phyloP scores from a whole-genome alignment of 2,113 vertebrate genomes.

The Callospermophilus lateralis region DNA sequence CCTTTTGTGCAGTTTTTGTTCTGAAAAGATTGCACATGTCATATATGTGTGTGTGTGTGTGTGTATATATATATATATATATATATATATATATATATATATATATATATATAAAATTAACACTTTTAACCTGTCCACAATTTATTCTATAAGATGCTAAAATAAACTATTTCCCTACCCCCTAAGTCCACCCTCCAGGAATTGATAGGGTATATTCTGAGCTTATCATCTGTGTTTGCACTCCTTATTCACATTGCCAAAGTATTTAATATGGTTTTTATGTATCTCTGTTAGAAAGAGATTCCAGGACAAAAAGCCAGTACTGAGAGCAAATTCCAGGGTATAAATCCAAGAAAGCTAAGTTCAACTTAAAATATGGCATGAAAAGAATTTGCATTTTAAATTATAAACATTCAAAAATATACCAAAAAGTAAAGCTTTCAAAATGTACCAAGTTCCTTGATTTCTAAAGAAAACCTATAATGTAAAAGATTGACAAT shows the following conservation, averaged over 20 bases:
- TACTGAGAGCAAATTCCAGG: slow-evolving; percentile 17
- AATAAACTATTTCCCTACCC: not conserved
- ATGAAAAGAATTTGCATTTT: slow-evolving; percentile 44
- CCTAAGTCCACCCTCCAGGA: not conserved
- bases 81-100: not conserved
- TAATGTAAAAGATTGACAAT: not conserved
- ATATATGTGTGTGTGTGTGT: too few relatives aligned
- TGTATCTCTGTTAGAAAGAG: slow-evolving; percentile 15
- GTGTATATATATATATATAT: not conserved
- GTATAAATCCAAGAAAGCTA: not conserved
- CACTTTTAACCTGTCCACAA: not conserved
- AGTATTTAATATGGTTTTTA: not conserved
- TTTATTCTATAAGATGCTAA: not conserved
- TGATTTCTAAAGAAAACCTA: slow-evolving; percentile 37
- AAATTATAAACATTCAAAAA: slow-evolving; percentile 35
- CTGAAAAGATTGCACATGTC: not conserved
- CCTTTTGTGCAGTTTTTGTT: slow-evolving; percentile 34
- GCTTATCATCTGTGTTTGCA: not conserved
- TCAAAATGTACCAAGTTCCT: not conserved
- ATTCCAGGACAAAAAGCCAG: not conserved
- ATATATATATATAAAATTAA: not conserved
- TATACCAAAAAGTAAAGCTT: not conserved
- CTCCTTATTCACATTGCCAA: not conserved
- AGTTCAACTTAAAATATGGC: slow-evolving; percentile 34
- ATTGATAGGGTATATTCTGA: not conserved